Evolutionary conservation across 2,888 invertebrate species (phyloP), one percentile per base, ranked within the genome.

Genomic region (Sinotaia quadrata): DNA sequence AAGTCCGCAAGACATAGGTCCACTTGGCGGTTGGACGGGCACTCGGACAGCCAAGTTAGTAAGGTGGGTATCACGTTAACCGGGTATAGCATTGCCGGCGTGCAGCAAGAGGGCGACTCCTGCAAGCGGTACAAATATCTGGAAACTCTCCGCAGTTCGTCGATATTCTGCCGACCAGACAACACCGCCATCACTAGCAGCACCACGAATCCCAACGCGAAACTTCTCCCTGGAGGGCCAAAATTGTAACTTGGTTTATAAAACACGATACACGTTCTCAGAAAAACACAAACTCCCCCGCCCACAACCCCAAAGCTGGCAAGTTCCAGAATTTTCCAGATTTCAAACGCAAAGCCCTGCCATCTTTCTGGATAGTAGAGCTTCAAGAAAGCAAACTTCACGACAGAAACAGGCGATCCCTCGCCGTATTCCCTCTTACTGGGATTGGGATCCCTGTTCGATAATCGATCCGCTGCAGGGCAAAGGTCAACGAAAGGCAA

Each of bases 311-410:
- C 79, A 36, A 79, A 44, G 21, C 78, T 72, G 4, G 84, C 3
- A n/a, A 87, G 76, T 67, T 86, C 85, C 0, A 81, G 24, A 2
- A 87, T 66, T 21, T 80, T 67, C 18, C 69, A 73, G 0, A 68
- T 2, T 49, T 84, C 84, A 56, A 73, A 71, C 21, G 76, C 80
- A 70, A 75, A 87, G 1, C 85, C 84, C 36, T 83, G 77, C 80
- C 87, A 82, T 29, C 81, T 72, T n/a, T 81, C 77, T 2, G 87
- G 87, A 62, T 86, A 86, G 73, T 80, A 87, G 2, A 87, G 69
- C 69, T 87, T 87, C 2, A 87, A 65, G 44, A 74, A 83, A 1
- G 74, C 72, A 77, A 82, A 84, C 2, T 41, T 7, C 41, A 21
- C 51, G 8, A n/a, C 15, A 21, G 10, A 12, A 8, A 12, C 24